These are phyloP conservation scores for Andricus grossulariae DNA, from an alignment of 1,140 invertebrate genomes.

Conservation along the genomic window DNA sequence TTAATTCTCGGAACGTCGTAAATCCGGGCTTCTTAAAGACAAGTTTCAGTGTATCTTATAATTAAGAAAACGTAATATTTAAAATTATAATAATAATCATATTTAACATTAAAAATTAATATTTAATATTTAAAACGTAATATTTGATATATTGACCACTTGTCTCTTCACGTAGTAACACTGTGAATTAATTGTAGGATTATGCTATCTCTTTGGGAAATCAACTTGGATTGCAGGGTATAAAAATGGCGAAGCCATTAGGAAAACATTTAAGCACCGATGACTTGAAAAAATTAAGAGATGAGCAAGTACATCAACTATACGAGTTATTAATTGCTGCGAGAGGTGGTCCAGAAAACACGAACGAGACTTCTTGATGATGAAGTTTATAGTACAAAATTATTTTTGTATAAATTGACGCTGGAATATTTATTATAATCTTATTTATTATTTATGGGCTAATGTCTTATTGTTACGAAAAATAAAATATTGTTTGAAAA, in stretches of 20 bases:
- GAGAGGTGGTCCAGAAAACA: slow-evolving; percentile 60
- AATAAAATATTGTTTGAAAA: too few species aligned
- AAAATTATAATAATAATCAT: slow-evolving; percentile 35
- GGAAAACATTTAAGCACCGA: slow-evolving; percentile 79
- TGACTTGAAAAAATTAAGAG: slow-evolving; percentile 84
- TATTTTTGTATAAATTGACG: slow-evolving; percentile 15
- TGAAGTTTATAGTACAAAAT: slow-evolving; percentile 19
- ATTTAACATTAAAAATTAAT: too few species aligned
- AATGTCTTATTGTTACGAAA: too few species aligned
- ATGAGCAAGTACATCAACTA: slow-evolving; percentile 88
- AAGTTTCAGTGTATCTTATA: too few species aligned
- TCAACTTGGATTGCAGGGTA: slow-evolving; percentile 82
- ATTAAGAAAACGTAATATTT: too few species aligned
- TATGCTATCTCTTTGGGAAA: slow-evolving; percentile 85
- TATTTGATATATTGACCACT: too few species aligned
- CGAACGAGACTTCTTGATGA: slow-evolving; percentile 34
- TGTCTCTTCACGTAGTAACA: too few species aligned
- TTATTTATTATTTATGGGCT: too few species aligned
- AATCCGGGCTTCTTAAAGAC: too few species aligned
- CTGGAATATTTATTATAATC: too few species aligned
- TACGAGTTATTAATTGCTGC: slow-evolving; percentile 89
- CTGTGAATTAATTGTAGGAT: slow-evolving; percentile 76
- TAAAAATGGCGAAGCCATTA: slow-evolving; percentile 76
- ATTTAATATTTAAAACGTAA: too few species aligned
- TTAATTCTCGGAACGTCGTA: too few species aligned